phyloP scores from a whole-genome alignment of 35 echinoderm and acorn worm genomes.

The Anneissia japonica region DNA sequence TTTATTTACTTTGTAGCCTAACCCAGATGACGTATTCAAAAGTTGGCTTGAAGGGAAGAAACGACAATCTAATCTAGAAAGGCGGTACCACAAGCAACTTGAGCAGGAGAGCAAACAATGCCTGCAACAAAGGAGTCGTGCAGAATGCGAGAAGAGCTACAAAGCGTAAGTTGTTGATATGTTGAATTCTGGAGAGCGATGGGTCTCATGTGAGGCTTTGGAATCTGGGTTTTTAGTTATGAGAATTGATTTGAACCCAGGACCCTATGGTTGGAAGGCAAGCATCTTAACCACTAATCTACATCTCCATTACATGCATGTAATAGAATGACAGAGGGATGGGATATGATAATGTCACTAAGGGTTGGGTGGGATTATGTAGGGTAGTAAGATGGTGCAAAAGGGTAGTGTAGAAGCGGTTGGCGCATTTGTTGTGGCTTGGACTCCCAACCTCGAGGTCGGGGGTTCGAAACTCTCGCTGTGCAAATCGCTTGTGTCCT shows the following conservation, averaged over 20 bases:
- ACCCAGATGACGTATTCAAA: slow-evolving; percentile 55
- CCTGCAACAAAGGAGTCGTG: slow-evolving; percentile 49
- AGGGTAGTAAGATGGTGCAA: too few species aligned
- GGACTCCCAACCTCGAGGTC: too few species aligned
- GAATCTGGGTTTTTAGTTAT: background rate
- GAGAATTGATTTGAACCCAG: background rate
- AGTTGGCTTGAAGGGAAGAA: slow-evolving; percentile 78
- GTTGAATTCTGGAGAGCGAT: background rate
- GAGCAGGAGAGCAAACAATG: slow-evolving; percentile 57
- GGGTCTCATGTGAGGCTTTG: background rate
- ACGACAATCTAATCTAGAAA: slow-evolving; percentile 55
- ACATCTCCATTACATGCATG: background rate
- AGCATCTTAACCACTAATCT: background rate
- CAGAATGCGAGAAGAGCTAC: slow-evolving; percentile 77
- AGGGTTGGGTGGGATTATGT: too few species aligned
- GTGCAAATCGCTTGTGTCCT: too few species aligned
- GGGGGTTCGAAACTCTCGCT: too few species aligned
- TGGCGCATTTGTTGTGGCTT: too few species aligned
- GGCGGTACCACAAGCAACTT: slow-evolving; percentile 25
- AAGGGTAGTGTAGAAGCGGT: too few species aligned
- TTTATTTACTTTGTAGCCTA: background rate
- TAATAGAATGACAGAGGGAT: background rate
- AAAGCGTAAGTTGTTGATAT: slow-evolving; percentile 63
- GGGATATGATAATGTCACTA: background rate
- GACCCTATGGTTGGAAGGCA: background rate